Percentiles rank a stretch among this genome's conserved stretches.
Conservation (phyloP, 2,888 invertebrate genomes). For the Diloba caeruleocephala region DNA sequence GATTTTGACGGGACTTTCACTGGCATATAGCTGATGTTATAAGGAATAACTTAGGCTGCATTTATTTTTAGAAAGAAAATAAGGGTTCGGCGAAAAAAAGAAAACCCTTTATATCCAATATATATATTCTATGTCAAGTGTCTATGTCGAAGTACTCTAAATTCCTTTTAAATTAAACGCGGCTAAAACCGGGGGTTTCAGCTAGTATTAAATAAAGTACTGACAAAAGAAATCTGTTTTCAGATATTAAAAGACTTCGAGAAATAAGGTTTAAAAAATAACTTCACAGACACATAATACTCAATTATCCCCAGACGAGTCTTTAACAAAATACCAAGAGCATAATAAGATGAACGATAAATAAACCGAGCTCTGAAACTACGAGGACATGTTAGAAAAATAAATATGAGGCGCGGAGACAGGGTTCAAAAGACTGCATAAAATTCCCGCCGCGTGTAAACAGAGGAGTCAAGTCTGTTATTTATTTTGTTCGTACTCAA, state of each 20-base stretch:
- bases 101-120: no score
- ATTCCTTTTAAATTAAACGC: no score
- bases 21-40: no score
- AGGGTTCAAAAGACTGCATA: slow-evolving; percentile 65
- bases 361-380: slow-evolving; percentile 34
- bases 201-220: no score
- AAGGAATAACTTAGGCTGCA: no score
- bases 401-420: slow-evolving; percentile 49
- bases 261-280: not conserved
- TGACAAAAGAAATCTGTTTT: not conserved
- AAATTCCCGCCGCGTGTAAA: slow-evolving; percentile 59
- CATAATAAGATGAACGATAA: slow-evolving; percentile 32
- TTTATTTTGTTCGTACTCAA: slow-evolving; percentile 50
- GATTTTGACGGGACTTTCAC: no score
- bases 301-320: slow-evolving; percentile 19
- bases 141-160: no score
- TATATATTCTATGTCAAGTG: no score
- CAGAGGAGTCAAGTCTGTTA: slow-evolving; percentile 54
- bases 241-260: not conserved
- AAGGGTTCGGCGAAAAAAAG: no score
- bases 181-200: no score
- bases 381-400: slow-evolving; percentile 32
- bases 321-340: slow-evolving; percentile 21
- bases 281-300: slow-evolving; percentile 9
- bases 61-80: no score